Percentiles rank a stretch among this genome's conserved stretches.
Conservation (phyloP, 2,797 vertebrate species). For the Hemibagrus guttatus region DNA sequence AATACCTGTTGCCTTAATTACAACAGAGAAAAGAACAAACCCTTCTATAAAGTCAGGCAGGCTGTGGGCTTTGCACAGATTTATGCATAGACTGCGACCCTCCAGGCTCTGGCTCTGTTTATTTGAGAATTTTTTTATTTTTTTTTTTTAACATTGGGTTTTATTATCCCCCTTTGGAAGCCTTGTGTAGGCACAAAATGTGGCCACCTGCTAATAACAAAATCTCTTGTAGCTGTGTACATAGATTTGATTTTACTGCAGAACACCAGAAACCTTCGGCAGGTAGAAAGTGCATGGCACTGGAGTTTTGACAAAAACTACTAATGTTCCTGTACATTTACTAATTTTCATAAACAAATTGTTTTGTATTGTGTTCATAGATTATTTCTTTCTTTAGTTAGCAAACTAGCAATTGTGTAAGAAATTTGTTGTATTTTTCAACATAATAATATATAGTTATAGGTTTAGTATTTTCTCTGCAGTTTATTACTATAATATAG, state of each 20-base stretch:
- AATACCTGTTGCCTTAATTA: neutral
- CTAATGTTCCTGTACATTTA: neutral
- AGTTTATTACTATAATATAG: neutral
- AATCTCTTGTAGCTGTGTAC: neutral
- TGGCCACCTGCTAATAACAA: neutral
- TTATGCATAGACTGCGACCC: neutral
- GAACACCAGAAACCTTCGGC: neutral
- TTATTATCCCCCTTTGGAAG: neutral
- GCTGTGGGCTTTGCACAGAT: constrained; percentile 18
- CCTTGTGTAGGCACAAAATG: neutral
- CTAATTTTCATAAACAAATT: neutral
- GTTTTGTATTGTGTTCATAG: neutral
- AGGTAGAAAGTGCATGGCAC: neutral
- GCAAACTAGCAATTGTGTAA: neutral
- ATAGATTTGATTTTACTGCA: constrained; percentile 3
- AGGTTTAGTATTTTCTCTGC: neutral
- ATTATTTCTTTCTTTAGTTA: neutral
- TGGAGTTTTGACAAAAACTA: neutral
- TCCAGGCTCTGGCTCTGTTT: neutral
- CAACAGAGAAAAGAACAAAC: constrained; percentile 1
- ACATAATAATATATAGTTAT: neutral
- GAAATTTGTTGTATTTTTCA: neutral
- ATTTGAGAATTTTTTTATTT: neutral
- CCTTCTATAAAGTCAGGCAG: neutral
- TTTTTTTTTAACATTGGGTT: neutral